Percentiles rank a stretch among this genome's conserved stretches.
phyloP scores from a whole-genome alignment of 2,113 vertebrate species.

The Mobula hypostoma region DNA sequence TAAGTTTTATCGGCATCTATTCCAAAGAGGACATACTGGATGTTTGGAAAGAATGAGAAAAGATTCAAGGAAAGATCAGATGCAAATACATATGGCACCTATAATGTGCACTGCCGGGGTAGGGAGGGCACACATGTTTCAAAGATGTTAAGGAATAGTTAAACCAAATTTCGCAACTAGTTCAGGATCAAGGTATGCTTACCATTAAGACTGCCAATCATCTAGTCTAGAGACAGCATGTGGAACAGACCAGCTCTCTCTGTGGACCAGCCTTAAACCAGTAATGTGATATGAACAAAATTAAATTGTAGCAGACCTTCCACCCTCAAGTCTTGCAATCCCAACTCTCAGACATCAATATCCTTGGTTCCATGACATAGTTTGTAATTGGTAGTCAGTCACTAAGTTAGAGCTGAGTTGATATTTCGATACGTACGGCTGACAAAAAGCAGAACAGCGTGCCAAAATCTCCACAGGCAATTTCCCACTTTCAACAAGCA shows the following conservation, averaged over 20 bases:
- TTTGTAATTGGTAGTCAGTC: slow-evolving; percentile 9
- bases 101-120: not conserved
- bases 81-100: not conserved
- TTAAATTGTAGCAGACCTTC: not conserved
- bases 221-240: not conserved
- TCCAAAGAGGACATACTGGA: not conserved
- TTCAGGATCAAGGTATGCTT: not conserved
- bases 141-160: not conserved
- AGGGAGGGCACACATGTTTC: not conserved
- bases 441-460: not conserved
- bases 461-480: not conserved
- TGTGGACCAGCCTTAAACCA: not conserved
- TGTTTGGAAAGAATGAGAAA: not conserved
- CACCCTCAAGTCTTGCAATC: not conserved
- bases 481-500: slow-evolving; percentile 3
- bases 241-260: not conserved
- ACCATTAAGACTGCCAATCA: not conserved
- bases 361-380: not conserved
- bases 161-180: not conserved
- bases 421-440: not conserved
- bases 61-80: not conserved
- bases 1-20: not conserved
- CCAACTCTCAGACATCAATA: not conserved
- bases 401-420: not conserved
- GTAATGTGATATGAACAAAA: not conserved